Percentiles rank a stretch among this genome's conserved stretches.
phyloP scores from a whole-genome alignment of 1,140 invertebrate species.

The Pseudobourletiella spinata region DNA sequence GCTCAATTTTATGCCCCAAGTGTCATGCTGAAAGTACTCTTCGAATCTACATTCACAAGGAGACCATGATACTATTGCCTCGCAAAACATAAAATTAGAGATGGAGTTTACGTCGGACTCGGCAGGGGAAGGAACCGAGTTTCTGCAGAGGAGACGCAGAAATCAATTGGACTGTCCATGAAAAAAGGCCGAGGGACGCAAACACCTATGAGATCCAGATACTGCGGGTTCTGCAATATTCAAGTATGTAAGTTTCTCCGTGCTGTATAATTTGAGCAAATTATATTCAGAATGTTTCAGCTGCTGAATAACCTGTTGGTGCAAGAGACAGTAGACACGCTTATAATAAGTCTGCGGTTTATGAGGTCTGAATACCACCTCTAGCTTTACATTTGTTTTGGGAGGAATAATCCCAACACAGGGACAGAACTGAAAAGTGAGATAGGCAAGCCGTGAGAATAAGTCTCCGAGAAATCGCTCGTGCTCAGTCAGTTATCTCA shows the following conservation, averaged over 20 bases:
- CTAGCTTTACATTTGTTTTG: neutral
- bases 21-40: constrained; percentile 11
- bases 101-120: neutral
- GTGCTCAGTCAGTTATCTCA: too few species aligned
- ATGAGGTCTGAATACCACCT: constrained; percentile 8
- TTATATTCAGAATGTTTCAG: too few species aligned
- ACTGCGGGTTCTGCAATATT: constrained; percentile 9
- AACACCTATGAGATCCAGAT: constrained; percentile 11
- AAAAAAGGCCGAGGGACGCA: constrained; percentile 8
- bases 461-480: too few species aligned
- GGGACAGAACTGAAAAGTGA: constrained; percentile 17
- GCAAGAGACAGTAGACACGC: constrained; percentile 4
- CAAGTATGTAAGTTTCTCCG: too few species aligned
- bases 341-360: constrained; percentile 19
- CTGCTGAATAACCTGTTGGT: constrained; percentile 19
- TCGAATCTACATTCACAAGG: neutral
- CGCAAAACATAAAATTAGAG: too few species aligned
- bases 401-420: neutral
- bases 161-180: neutral
- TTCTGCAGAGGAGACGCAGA: neutral
- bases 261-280: too few species aligned
- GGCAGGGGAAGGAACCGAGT: constrained; percentile 13
- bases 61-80: too few species aligned
- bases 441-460: too few species aligned
- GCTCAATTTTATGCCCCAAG: constrained; percentile 14